Evolutionary conservation across 2,113 vertebrate genomes (phyloP), one percentile per base, ranked within the genome.

Genomic region (Asarcornis scutulata): DNA sequence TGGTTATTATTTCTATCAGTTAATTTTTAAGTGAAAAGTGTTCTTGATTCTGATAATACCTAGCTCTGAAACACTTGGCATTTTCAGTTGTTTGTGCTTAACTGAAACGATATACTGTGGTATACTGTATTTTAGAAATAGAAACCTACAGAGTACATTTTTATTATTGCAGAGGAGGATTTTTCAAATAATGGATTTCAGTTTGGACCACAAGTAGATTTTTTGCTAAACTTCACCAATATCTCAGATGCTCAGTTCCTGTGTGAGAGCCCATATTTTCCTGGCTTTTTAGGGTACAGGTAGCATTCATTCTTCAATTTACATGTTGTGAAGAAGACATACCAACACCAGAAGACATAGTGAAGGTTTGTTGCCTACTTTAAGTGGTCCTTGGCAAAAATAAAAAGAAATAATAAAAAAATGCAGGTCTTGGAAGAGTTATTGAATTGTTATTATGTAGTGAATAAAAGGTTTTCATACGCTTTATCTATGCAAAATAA

Each of bases 131-230:
- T 64, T 77, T 50, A 81, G 64, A 83, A 84, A 32, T 27, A 44
- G 2, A 29, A 71, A 40, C 23, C 40, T 17, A 34, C 2, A 1
- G 0, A 34, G 2, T 13, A 25, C 8, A 8, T 44, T 66, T 66
- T 44, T 66, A 32, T 6, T 66, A 44, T 9, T 44, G 13, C 20
- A 66, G 20, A 44, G 14, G 3, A 60, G n/a, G 5, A 22, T 42
- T 91, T 59, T 25, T 14, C 12, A 52, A 42, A 42, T 36, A 3
- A 18, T 76, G 18, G 22, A 7, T 17, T 64, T 48, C 11, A 25
- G 3, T 9, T 17, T 77, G 32, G 34, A 53, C 25, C 12, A 31
- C 15, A n/a, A 38, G 9, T 72, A 15, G 50, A 31, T 6, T 56
- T 55, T 12, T 67, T 50, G 17, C 23, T 59, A 12, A 4, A 40